Base-by-base conservation (phyloP, 1,140 invertebrate species). In the Anastrepha ludens region DNA sequence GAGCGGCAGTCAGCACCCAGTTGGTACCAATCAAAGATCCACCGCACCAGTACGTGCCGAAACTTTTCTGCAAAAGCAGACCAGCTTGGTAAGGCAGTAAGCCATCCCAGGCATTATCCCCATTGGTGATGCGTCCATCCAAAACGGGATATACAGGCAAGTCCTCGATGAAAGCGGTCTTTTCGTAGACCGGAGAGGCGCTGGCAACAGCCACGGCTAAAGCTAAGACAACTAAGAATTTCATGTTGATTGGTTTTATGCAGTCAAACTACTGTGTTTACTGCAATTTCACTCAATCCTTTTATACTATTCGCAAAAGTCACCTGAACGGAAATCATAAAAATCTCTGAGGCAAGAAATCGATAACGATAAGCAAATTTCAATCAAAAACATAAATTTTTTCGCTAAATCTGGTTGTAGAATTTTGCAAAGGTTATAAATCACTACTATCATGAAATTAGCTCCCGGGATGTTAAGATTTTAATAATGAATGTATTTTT, bases 1-100 rank as follows among this genome's bases (percentile, higher is more conserved):
- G 95, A 64, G 94, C 95, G 9, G 95, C 95, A 39, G 94, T 95
- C 62, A 95, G 81, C 29, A 95, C 91, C 94, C 94, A 95, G 64
- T 92, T 90, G 41, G 94, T 90, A 47, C 94, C 94, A 70, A 95
- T 94, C 20, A 95, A 88, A 7, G 94, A 94, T 4, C 94, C 95
- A 87, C 94, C 94, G 90, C 95, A 95, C 89, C 89, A 92, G 88
- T 89, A 89, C n/a, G 86, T 88, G 0, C 88, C 3, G 39, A 86
- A 62, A 60, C 29, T 88, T 58, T 91, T 0, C 74, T 90, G 91
- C 11, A 93, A 88, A 58, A 89, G 87, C 8, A 93, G 89, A 89
- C 91, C 90, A 62, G 90, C 92, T 88, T 93, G 92, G 88, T 93
- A 92, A 86, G 92, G 93, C 89, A 93, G 92, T 88, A 93, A 92